These are phyloP conservation scores for Drosophila sordidula DNA, from an alignment of 2,888 invertebrate genomes.

Conservation along the genomic window DNA sequence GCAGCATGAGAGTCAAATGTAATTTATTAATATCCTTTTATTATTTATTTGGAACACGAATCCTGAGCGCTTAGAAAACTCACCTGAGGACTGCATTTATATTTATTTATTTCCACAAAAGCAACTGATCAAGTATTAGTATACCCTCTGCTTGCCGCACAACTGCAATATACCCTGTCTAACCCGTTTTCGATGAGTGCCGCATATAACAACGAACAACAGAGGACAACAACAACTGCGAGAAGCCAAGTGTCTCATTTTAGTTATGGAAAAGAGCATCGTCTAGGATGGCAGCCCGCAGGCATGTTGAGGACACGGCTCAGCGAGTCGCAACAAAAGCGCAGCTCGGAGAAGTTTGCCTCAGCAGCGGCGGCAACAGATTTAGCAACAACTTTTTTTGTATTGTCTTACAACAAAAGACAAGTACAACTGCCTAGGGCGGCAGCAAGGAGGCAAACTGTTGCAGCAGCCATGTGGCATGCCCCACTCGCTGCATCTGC, in stretches of 20 bases:
- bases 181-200: constrained; percentile 4
- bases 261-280: constrained; percentile 64
- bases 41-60: too few relatives aligned
- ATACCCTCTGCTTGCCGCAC: not conserved
- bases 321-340: constrained; percentile 78
- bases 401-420: constrained; percentile 48
- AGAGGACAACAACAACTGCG: constrained; percentile 12
- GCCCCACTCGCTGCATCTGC: constrained; percentile 15
- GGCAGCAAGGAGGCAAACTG: constrained; percentile 49
- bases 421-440: constrained; percentile 52
- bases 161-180: constrained; percentile 7
- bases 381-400: constrained; percentile 48
- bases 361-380: constrained; percentile 47
- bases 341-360: constrained; percentile 58
- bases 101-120: too few relatives aligned
- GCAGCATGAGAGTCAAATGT: too few relatives aligned
- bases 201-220: constrained; percentile 14
- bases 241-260: constrained; percentile 66
- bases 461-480: constrained; percentile 52
- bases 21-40: too few relatives aligned
- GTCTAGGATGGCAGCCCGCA: constrained; percentile 37
- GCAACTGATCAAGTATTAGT: too few relatives aligned
- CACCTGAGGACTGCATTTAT: too few relatives aligned
- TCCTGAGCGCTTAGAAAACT: too few relatives aligned
- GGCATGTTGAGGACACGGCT: constrained; percentile 62